phyloP scores from a whole-genome alignment of 2,888 invertebrate species.

The Loripinus fragilis region DNA sequence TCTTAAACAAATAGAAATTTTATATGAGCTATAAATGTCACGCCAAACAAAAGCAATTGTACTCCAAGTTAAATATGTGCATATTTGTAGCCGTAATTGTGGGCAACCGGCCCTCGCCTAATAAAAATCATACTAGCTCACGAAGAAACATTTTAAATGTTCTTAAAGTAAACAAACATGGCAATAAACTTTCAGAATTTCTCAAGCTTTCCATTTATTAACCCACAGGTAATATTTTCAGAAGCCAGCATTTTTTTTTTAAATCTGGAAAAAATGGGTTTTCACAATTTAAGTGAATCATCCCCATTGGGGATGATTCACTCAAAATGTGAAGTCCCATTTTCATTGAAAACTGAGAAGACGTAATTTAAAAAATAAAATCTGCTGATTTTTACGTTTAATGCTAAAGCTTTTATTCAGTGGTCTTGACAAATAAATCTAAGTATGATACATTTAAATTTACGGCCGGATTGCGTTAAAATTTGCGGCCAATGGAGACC shows the following conservation, averaged over 20 bases:
- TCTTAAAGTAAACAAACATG: neutral
- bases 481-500: too few relatives aligned
- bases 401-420: neutral
- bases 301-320: too few relatives aligned
- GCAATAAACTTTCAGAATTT: neutral
- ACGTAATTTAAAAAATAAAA: too few relatives aligned
- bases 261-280: too few relatives aligned
- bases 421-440: neutral
- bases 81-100: constrained; percentile 13
- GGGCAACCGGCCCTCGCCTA: constrained; percentile 2
- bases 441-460: neutral
- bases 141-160: constrained; percentile 18
- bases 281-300: too few relatives aligned
- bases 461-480: too few relatives aligned
- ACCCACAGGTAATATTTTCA: too few relatives aligned
- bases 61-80: constrained; percentile 20
- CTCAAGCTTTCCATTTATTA: neutral
- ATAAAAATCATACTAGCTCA: constrained; percentile 13
- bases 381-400: too few relatives aligned
- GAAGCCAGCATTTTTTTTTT: too few relatives aligned
- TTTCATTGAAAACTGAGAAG: too few relatives aligned
- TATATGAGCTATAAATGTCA: constrained; percentile 37
- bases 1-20: constrained; percentile 35
- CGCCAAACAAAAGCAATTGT: constrained; percentile 22
- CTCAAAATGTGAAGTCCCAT: too few relatives aligned